Percentiles rank a stretch among this genome's conserved stretches.
phyloP scores from a whole-genome alignment of 2,888 invertebrate species.

The Empis stercorea region DNA sequence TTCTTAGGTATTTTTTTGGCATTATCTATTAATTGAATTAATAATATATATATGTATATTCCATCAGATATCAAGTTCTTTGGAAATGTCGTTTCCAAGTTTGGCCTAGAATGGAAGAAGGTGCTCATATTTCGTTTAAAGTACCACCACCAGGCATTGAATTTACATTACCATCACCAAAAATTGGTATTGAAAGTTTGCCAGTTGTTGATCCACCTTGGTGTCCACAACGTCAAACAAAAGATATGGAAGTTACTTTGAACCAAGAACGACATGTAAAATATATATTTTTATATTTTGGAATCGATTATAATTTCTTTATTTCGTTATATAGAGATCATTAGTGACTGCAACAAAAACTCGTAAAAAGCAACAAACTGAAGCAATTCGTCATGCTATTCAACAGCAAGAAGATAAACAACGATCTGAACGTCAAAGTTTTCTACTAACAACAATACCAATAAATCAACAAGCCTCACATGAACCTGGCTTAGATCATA shows the following conservation, averaged over 20 bases:
- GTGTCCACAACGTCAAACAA: constrained; percentile 95
- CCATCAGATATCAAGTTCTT: constrained; percentile 84
- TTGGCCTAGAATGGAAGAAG: constrained; percentile 99
- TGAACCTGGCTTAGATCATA: constrained; percentile 84
- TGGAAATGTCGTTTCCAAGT: constrained; percentile 97
- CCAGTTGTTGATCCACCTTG: constrained; percentile 98
- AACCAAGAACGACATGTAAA: constrained; percentile 91
- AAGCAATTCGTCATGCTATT: constrained; percentile 87
- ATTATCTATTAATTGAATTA: neutral
- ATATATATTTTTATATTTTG: constrained; percentile 4
- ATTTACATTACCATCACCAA: constrained; percentile 96
- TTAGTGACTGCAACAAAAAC: constrained; percentile 98
- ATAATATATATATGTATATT: neutral
- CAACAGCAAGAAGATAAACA: constrained; percentile 94
- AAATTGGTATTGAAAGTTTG: constrained; percentile 89
- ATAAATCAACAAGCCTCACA: constrained; percentile 91
- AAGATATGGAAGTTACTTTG: constrained; percentile 96
- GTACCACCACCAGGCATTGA: constrained; percentile 99
- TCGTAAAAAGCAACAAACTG: constrained; percentile 96
- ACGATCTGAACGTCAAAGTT: constrained; percentile 87
- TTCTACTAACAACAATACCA: constrained; percentile 89
- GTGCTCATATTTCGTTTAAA: constrained; percentile 89
- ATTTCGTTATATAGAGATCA: constrained; percentile 49
- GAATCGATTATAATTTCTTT: constrained; percentile 1
- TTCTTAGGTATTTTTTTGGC: constrained; percentile 52